Evolutionary conservation across 2,797 vertebrate genomes (phyloP).

Genomic region (Darevskia nairensis): DNA sequence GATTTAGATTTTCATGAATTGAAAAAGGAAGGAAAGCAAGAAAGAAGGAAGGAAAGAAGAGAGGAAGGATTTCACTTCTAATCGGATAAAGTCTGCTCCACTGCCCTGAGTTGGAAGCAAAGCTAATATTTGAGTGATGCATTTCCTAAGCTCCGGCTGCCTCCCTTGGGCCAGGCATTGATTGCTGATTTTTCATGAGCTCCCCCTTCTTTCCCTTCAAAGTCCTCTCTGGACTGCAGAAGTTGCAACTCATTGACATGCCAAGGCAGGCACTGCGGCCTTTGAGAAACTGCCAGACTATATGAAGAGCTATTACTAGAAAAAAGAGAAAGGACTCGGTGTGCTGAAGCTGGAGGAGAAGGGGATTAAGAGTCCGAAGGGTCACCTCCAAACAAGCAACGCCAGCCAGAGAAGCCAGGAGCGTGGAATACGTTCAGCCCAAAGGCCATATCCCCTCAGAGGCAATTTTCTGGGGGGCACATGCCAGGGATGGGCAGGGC

Average conservation of each 20-base stretch:
- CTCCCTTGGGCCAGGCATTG: not conserved
- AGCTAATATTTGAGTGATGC: not conserved
- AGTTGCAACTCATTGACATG: conserved; percentile 5
- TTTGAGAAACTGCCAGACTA: conserved; percentile 14
- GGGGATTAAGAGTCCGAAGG: not conserved
- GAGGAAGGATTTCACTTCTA: not conserved
- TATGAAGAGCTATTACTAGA: not conserved
- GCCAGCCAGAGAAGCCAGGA: not conserved
- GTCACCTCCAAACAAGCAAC: not conserved
- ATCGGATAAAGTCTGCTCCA: not conserved
- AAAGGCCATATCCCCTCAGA: too few relatives aligned
- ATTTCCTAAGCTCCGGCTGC: not conserved
- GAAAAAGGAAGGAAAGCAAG: too few relatives aligned
- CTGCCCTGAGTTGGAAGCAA: not conserved
- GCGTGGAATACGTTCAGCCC: too few relatives aligned
- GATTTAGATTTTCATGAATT: too few relatives aligned
- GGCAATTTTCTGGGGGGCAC: too few relatives aligned
- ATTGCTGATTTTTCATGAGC: conserved; percentile 12
- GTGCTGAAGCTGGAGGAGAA: not conserved
- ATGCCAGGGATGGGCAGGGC: too few relatives aligned
- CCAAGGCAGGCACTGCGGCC: not conserved
- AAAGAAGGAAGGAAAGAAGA: too few relatives aligned
- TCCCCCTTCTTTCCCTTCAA: not conserved
- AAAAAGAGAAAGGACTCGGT: not conserved
- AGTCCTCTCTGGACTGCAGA: not conserved